These are phyloP conservation scores for Anarsia innoxiella DNA, from an alignment of 2,888 invertebrate genomes.

Conservation along the genomic window DNA sequence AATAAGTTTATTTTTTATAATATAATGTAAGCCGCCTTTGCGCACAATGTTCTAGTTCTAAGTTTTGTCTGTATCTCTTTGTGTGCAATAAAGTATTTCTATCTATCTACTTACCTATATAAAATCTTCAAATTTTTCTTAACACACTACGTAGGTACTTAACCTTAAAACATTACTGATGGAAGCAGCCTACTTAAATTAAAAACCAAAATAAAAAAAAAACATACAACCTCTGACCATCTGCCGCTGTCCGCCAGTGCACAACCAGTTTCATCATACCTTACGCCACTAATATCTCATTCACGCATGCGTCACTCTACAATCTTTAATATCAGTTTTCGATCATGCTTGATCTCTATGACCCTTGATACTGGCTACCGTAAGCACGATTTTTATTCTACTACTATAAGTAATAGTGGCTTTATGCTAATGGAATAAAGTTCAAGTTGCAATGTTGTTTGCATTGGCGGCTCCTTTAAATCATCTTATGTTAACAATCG, in stretches of 20 bases:
- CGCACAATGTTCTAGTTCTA: too few relatives aligned
- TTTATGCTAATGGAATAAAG: constrained; percentile 22
- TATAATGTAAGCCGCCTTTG: too few relatives aligned
- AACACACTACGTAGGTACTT: too few relatives aligned
- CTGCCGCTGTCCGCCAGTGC: constrained; percentile 20
- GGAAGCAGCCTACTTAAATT: too few relatives aligned
- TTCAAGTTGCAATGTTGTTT: constrained; percentile 15
- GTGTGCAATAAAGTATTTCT: too few relatives aligned
- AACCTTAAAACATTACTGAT: too few relatives aligned
- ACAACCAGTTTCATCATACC: constrained; percentile 33
- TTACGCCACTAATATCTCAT: constrained; percentile 63
- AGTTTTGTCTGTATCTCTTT: too few relatives aligned
- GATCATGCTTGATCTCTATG: constrained; percentile 68
- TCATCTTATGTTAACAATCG: constrained; percentile 60
- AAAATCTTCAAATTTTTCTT: too few relatives aligned
- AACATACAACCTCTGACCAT: background rate
- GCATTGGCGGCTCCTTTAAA: constrained; percentile 42
- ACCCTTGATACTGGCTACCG: constrained; percentile 71
- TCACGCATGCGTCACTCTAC: constrained; percentile 68
- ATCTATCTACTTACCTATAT: too few relatives aligned
- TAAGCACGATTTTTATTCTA: constrained; percentile 52
- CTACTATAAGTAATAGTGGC: constrained; percentile 24
- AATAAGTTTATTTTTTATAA: too few relatives aligned
- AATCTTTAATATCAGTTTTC: constrained; percentile 69
- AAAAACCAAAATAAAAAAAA: background rate